Percentiles rank a stretch among this genome's conserved stretches.
These are phyloP conservation scores for Remorina albescens DNA, from an alignment of 2,797 vertebrate species.

Conservation along the genomic window DNA sequence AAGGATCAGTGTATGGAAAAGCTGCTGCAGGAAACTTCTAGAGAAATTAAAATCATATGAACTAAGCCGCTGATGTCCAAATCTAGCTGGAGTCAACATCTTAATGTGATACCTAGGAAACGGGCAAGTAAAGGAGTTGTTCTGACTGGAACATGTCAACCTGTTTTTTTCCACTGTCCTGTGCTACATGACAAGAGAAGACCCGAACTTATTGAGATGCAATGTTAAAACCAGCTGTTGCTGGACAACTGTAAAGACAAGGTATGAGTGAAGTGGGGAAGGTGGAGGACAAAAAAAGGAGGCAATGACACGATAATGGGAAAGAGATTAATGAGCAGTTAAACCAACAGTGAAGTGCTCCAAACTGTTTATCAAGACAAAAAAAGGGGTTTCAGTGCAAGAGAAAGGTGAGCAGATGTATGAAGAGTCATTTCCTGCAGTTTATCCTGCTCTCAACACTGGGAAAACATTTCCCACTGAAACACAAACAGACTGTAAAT, in stretches of 20 bases:
- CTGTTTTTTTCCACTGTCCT: slow-evolving; percentile 10
- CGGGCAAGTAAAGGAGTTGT: not conserved
- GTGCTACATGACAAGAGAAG: not conserved
- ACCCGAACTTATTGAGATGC: not conserved
- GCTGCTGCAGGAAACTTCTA: not conserved
- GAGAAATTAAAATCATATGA: not conserved
- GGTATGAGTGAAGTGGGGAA: not conserved
- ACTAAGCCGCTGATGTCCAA: not conserved
- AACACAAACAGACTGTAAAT: no score
- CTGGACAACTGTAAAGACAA: not conserved
- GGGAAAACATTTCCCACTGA: no score
- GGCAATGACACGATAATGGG: not conserved
- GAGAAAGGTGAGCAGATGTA: no score
- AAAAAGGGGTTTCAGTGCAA: no score
- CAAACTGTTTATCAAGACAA: no score
- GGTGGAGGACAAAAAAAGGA: not conserved
- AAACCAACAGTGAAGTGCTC: no score
- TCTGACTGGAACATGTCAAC: slow-evolving; percentile 11
- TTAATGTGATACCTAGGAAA: not conserved
- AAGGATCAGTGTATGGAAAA: slow-evolving; percentile 4
- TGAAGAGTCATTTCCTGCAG: no score
- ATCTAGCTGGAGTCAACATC: not conserved
- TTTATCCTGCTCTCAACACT: no score
- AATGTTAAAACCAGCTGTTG: not conserved
- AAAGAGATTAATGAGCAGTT: no score